Evolutionary conservation across 1,140 invertebrate genomes (phyloP), one percentile per base, ranked within the genome.

Genomic region (Theocolax elegans): DNA sequence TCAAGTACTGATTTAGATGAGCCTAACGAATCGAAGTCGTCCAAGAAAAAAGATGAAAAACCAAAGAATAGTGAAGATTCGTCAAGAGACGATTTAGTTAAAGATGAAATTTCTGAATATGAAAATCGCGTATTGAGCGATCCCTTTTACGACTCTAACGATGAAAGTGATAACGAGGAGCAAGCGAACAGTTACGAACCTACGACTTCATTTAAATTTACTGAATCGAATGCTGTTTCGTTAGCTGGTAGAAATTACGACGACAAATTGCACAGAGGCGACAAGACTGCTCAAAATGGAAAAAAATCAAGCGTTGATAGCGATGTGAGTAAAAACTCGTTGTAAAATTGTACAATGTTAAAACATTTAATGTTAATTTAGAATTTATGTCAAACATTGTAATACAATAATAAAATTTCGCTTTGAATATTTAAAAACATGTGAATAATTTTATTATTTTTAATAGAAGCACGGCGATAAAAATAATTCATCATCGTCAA

Each of bases 1-100:
- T 86, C 81, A 0, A 81, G 78, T 8, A 79, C 81, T 6, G 84
- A 87, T 40, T 77, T 79, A 27, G 87, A 83, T 46, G 86, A 82
- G 73, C 80, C 79, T 42, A 87, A 79, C 23, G 89, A 89, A 7
- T 46, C 13, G 15, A 13, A 1, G 12, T n/a, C 17, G 19, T 35
- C 31, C 4, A 6, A 4, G 4, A 35, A 6, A 6, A 6, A 6
- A 35, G 10, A 48, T 21, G 29, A 69, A 19, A 19, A 27, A 4
- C 4, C 4, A 6, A 4, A 35, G 4, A 35, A 35, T 35, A 35
- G 71, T 67, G n/a, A 53, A 72, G 17, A 66, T 40, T 69, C 51
- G 60, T 64, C 42, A 64, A 74, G 35, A 73, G 48, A 63, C 31
- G 48, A 76, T 29, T n/a, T n/a, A n/a, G 67, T 71, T 10, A 66